Evolutionary conservation across 2,797 vertebrate genomes (phyloP).

Genomic region (Danio jaintianensis): DNA sequence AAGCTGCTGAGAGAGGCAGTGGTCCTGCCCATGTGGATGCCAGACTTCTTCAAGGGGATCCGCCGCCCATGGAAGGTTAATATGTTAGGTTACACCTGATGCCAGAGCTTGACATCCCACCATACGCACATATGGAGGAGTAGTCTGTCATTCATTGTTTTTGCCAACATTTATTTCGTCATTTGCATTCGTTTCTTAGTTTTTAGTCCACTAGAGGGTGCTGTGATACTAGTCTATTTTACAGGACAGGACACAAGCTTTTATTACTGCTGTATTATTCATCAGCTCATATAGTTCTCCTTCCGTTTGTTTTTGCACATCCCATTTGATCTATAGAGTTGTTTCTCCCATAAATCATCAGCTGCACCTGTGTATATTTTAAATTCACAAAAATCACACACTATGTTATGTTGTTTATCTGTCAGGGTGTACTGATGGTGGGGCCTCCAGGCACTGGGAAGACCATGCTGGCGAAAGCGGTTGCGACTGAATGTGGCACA

Average conservation of each 20-base stretch:
- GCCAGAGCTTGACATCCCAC: slow-evolving; percentile 29
- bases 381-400: neutral
- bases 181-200: neutral
- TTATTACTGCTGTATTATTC: neutral
- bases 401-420: neutral
- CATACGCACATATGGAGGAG: neutral
- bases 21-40: slow-evolving; percentile 99
- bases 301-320: slow-evolving; percentile 18
- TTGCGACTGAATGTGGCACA: slow-evolving; percentile 96
- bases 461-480: slow-evolving; percentile 98
- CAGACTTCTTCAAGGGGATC: slow-evolving; percentile 98
- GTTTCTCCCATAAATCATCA: slow-evolving; percentile 6
- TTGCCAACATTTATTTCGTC: neutral
- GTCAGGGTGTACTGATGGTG: slow-evolving; percentile 95
- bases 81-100: slow-evolving; percentile 11
- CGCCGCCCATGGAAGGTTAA: slow-evolving; percentile 96
- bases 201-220: slow-evolving; percentile 4
- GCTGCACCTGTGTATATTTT: neutral
- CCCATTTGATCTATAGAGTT: neutral
- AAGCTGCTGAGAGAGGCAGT: slow-evolving; percentile 96
- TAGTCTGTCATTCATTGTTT: neutral
- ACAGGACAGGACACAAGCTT: neutral
- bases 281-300: neutral
- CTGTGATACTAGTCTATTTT: neutral
- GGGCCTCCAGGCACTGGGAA: slow-evolving; percentile 98